A percentile compares a stretch with the other conserved stretches of the same genome.
phyloP scores from a whole-genome alignment of 2,888 invertebrate genomes.

The Patella ulyssiponensis region DNA sequence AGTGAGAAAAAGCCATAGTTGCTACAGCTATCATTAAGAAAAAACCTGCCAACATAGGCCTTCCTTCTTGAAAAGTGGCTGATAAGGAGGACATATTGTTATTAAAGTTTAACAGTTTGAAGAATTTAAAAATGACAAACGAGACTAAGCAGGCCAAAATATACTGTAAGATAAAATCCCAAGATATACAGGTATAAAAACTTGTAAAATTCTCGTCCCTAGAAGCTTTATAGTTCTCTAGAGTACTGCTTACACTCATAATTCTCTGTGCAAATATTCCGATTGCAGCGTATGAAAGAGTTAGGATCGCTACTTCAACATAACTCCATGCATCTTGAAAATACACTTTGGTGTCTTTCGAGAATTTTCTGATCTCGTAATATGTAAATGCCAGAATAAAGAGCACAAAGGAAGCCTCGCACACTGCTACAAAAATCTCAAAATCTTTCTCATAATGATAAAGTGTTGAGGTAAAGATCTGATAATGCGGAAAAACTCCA shows the following conservation, averaged over 20 bases:
- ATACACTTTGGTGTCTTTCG: conserved; percentile 38
- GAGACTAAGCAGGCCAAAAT: conserved; percentile 46
- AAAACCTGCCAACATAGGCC: conserved; percentile 37
- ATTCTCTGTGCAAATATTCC: conserved; percentile 49
- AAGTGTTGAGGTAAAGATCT: conserved; percentile 48
- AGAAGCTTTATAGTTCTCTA: conserved; percentile 37
- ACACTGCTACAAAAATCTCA: conserved; percentile 40
- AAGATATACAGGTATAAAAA: conserved; percentile 49
- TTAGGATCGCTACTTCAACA: conserved; percentile 47
- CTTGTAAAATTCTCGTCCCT: conserved; percentile 41
- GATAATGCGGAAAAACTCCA: conserved; percentile 41
- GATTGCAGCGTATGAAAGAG: conserved; percentile 42
- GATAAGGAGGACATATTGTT: conserved; percentile 43
- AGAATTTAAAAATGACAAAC: conserved; percentile 48
- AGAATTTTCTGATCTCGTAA: conserved; percentile 43
- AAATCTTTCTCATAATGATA: conserved; percentile 46
- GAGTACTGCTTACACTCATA: conserved; percentile 34
- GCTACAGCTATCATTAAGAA: conserved; percentile 34
- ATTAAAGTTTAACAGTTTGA: conserved; percentile 52
- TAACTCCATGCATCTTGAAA: conserved; percentile 49
- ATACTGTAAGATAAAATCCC: conserved; percentile 47
- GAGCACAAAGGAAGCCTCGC: conserved; percentile 46
- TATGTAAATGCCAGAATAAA: conserved; percentile 44
- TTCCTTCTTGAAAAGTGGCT: conserved; percentile 37
- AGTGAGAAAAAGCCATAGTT: conserved; percentile 44